Evolutionary conservation across 1,140 invertebrate species (phyloP), one percentile per base, ranked within the genome.

Genomic region (Drosophila ironensis): DNA sequence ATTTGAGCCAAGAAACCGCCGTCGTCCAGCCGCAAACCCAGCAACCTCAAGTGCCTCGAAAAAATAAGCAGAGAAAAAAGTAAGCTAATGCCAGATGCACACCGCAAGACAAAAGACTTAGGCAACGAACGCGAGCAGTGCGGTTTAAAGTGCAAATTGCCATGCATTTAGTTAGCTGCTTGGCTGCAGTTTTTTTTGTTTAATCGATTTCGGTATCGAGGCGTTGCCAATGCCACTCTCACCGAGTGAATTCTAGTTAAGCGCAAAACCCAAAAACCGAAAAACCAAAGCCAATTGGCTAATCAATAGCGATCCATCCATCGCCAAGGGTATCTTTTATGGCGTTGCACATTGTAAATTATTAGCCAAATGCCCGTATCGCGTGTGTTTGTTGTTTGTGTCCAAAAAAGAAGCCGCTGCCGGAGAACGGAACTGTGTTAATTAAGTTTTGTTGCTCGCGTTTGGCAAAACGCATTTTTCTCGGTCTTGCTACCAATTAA

Each of bases 91-190:
- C 46, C 47, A 71, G 54, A 69, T 64, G 63, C 17, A 76, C 24
- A 72, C 45, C 41, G 24, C 51, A 28, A 14, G 28, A 71, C 75
- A 81, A 88, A 84, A 86, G 84, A 86, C 84, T 86, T 86, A 86
- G 57, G 86, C 61, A 86, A 88, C 86, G 63, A 61, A 63, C 42
- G 30, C 57, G 20, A 44, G 8, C 27, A 24, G 44, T 72, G 59
- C 54, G 66, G 57, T 73, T 77, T 86, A 64, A 74, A 86, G 74
- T 86, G 80, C 54, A 77, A 84, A 84, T 71, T 78, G 74, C 38
- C 47, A 44, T 61, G 56, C 72, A 72, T 72, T 82, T 78, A 54
- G 44, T 75, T 66, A 78, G 35, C 46, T 30, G 47, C 48, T 33
- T 37, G 20, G 28, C 17, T 45, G 51, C 25, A 16, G 33, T 35